These are phyloP conservation scores for Sebastes iracundus DNA, from an alignment of 2,797 vertebrate genomes.

Conservation along the genomic window DNA sequence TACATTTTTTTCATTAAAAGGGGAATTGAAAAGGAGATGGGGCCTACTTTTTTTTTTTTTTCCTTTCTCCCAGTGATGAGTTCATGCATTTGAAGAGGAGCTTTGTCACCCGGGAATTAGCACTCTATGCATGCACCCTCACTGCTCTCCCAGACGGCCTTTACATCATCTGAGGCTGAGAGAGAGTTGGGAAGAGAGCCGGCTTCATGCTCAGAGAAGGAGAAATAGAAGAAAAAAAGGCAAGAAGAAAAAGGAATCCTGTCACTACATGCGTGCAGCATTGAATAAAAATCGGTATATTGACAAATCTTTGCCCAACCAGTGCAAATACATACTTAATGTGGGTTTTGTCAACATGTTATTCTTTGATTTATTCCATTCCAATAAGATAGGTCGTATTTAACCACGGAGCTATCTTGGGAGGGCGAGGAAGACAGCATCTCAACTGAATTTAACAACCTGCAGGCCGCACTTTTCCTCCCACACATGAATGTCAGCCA, in stretches of 20 bases:
- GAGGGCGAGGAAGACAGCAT: constrained; percentile 1
- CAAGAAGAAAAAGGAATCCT: constrained; percentile 24
- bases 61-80: constrained; percentile 77
- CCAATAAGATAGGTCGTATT: constrained; percentile 1
- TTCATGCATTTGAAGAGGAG: constrained; percentile 85
- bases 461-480: constrained; percentile 12
- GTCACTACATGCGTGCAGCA: not conserved
- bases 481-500: constrained; percentile 23
- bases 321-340: constrained; percentile 6
- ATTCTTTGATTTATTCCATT: constrained; percentile 17
- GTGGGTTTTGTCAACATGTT: constrained; percentile 9
- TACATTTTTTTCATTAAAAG: constrained; percentile 81
- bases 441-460: constrained; percentile 27
- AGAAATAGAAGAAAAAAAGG: not conserved
- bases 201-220: constrained; percentile 6
- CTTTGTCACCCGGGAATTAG: constrained; percentile 85
- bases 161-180: constrained; percentile 69
- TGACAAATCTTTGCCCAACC: constrained; percentile 8
- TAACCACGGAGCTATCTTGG: constrained; percentile 7
- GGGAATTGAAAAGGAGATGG: constrained; percentile 81
- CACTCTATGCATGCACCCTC: constrained; percentile 77
- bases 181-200: constrained; percentile 23
- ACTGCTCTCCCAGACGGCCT: constrained; percentile 64
- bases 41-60: constrained; percentile 57
- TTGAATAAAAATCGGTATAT: constrained; percentile 8